Conservation (phyloP, 2,113 vertebrate genomes). For the Anarhynchus alexandrinus region DNA sequence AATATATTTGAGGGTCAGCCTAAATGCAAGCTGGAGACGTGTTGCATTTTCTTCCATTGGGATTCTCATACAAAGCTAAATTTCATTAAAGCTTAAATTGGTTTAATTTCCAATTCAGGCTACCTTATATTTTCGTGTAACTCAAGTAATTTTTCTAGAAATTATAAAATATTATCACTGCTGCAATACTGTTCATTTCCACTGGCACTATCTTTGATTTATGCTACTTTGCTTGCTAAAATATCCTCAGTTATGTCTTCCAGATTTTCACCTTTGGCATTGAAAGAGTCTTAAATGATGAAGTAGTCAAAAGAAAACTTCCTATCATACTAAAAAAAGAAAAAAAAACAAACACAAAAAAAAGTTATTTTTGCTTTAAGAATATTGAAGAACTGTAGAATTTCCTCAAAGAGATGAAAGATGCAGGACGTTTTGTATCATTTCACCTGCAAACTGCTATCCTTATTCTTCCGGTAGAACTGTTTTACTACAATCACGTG, state of each 20-base stretch:
- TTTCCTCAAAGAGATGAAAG: not conserved
- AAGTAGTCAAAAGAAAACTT: not conserved
- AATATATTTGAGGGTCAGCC: not conserved
- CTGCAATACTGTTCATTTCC: not conserved
- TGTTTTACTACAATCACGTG: fast-evolving
- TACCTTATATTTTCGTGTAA: not conserved
- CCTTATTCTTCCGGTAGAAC: not conserved
- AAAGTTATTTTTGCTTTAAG: not conserved
- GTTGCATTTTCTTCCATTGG: not conserved
- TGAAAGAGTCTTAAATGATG: not conserved
- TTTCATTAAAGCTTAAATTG: not conserved
- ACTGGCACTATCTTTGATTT: not conserved
- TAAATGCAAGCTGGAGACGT: not conserved
- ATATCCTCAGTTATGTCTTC: not conserved
- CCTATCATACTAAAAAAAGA: not conserved
- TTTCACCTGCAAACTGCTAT: not conserved
- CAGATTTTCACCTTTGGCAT: not conserved
- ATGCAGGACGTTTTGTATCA: not conserved
- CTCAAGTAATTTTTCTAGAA: not conserved
- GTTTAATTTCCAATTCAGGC: not conserved
- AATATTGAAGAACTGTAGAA: not conserved
- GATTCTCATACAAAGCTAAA: not conserved
- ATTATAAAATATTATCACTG: not conserved
- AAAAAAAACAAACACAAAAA: not conserved
- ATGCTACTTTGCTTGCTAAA: not conserved